A percentile compares a stretch with the other conserved stretches of the same genome.
These are phyloP conservation scores for Meteorus colon DNA, from an alignment of 2,888 invertebrate species.

Conservation along the genomic window DNA sequence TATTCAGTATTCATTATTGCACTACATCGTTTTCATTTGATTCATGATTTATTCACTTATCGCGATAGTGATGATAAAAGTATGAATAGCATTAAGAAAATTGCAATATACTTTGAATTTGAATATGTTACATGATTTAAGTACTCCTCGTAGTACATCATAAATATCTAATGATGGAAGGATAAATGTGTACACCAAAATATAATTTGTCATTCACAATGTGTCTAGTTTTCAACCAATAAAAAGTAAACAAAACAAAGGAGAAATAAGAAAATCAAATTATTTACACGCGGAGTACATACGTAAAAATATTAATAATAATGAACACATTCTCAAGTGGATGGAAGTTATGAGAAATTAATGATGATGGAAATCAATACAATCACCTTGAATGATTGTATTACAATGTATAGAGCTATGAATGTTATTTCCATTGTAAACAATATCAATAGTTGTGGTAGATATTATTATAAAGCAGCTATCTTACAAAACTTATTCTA, in stretches of 20 bases:
- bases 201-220: not conserved
- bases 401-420: not conserved
- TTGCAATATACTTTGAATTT: not conserved
- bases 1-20: not conserved
- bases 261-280: not conserved
- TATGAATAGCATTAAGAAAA: not conserved
- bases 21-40: not conserved
- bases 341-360: conserved; percentile 11
- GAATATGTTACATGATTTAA: not conserved
- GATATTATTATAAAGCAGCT: conserved; percentile 35
- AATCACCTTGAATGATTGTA: not conserved
- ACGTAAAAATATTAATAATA: not conserved
- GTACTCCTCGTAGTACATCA: not conserved
- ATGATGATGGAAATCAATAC: not conserved
- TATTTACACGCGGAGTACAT: conserved; percentile 7
- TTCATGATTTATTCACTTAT: not conserved
- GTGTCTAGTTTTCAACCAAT: not conserved
- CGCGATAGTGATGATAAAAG: not conserved
- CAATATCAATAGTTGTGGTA: conserved; percentile 14
- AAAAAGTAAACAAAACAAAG: not conserved
- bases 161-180: not conserved
- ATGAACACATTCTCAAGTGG: conserved; percentile 19
- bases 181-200: not conserved
- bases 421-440: conserved; percentile 17
- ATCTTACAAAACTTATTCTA: conserved; percentile 54